Evolutionary conservation across 2,888 invertebrate species (phyloP), one percentile per base, ranked within the genome.

Genomic region (Pseudanteris insignis): DNA sequence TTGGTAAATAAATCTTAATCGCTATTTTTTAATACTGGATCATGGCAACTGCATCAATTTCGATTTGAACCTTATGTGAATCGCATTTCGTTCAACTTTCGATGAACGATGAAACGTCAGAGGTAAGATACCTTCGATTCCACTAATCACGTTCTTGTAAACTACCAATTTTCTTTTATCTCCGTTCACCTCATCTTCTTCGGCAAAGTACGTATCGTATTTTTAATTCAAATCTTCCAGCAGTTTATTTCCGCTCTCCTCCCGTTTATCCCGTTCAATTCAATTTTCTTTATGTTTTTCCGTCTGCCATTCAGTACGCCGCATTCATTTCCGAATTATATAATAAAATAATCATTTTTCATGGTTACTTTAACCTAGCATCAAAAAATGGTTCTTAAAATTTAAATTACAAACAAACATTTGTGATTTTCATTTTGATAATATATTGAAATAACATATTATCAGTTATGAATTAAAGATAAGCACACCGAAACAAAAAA

Each of bases 91-190:
- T 50, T 36, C 37, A 25, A 29, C 11, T 33, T 25, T 46, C n/a
- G 43, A 33, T 32, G 41, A 28, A 46, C 34, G 58, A 21, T 40
- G 30, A 55, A 55, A 37, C 28, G 21, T 36, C 36, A 40, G 36
- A 25, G 43, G 48, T 44, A 51, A 62, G 41, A 57, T 46, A 58
- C 43, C 51, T 63, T 59, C 46, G 61, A 63, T 65, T 53, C 61
- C 63, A 57, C 59, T 64, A 66, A 70, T 70, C 66, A 63, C 60
- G 54, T 57, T 44, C 53, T 57, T 58, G 65, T 61, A 58, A 64
- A 51, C 59, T 55, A 66, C 66, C 66, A 67, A 69, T 69, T 69
- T 68, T 50, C 65, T 63, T 69, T 68, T 66, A 70, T 67, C 68
- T 68, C 58, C 51, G 65, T 47, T 47, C 43, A 55, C 41, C 28